Evolutionary conservation across 2,113 vertebrate genomes (phyloP).

Genomic region (Sinocyclocheilus rhinocerous): DNA sequence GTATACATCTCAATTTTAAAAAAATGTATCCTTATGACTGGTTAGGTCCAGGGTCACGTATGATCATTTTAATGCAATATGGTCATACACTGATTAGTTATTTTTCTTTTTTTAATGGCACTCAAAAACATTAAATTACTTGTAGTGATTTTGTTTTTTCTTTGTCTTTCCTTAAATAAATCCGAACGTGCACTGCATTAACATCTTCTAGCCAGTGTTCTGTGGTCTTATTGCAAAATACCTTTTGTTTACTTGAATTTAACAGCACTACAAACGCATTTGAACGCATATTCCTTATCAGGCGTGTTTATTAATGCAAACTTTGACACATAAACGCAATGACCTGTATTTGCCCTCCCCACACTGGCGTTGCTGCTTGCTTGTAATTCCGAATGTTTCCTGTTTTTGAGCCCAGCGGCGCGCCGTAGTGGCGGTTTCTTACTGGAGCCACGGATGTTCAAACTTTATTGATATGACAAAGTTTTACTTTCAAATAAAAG

Average conservation of each 20-base stretch:
- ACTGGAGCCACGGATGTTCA: slow-evolving; percentile 46
- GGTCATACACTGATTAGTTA: background rate
- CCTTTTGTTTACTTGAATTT: background rate
- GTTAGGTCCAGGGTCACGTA: no score
- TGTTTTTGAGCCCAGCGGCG: slow-evolving; percentile 18
- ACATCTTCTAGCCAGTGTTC: background rate
- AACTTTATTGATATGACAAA: slow-evolving; percentile 38
- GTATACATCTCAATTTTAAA: no score
- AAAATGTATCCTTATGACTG: no score
- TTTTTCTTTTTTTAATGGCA: background rate
- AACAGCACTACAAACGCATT: background rate
- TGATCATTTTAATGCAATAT: background rate
- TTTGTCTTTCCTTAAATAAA: background rate
- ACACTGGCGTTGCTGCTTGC: background rate
- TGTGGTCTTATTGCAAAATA: background rate
- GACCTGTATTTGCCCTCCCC: background rate
- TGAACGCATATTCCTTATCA: background rate
- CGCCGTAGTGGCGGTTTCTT: slow-evolving; percentile 58
- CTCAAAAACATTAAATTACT: background rate
- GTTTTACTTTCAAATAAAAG: slow-evolving; percentile 26
- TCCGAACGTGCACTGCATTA: background rate
- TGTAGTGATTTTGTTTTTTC: background rate
- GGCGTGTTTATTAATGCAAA: background rate
- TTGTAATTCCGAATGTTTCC: slow-evolving; percentile 7
- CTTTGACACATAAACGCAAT: background rate